These are phyloP conservation scores for Thecophora atra DNA, from an alignment of 2,888 invertebrate species.

Conservation along the genomic window DNA sequence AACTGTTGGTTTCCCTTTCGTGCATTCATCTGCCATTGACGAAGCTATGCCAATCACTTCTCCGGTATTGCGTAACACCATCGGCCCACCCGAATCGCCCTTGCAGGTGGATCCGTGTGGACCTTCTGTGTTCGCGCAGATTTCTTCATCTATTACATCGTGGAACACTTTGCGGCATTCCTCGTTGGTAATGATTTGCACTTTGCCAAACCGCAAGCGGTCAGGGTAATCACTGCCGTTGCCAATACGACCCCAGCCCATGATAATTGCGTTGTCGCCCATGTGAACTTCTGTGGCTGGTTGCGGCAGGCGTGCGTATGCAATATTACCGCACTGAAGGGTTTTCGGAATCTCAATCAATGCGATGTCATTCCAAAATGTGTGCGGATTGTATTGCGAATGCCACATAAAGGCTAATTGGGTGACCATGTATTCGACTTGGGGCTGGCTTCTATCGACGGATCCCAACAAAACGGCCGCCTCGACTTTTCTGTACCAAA, in stretches of 20 bases:
- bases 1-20: slow-evolving; percentile 53
- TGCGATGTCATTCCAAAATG: no score
- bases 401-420: no score
- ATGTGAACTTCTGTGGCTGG: not conserved
- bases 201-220: slow-evolving; percentile 45
- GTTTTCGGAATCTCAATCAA: not conserved
- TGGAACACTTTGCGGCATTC: slow-evolving; percentile 41
- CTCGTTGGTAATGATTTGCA: slow-evolving; percentile 51
- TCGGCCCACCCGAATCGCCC: slow-evolving; percentile 61
- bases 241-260: not conserved
- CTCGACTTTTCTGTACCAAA: no score
- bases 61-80: slow-evolving; percentile 42
- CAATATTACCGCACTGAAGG: not conserved
- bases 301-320: not conserved
- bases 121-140: not conserved
- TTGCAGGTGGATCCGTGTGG: not conserved
- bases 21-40: slow-evolving; percentile 54
- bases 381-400: no score
- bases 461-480: no score
- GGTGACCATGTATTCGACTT: no score
- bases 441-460: no score
- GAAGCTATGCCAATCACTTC: slow-evolving; percentile 56
- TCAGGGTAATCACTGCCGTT: not conserved
- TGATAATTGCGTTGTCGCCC: not conserved
- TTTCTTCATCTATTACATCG: not conserved